phyloP scores from a whole-genome alignment of 2,797 vertebrate species.

The Smutsia temminckii region DNA sequence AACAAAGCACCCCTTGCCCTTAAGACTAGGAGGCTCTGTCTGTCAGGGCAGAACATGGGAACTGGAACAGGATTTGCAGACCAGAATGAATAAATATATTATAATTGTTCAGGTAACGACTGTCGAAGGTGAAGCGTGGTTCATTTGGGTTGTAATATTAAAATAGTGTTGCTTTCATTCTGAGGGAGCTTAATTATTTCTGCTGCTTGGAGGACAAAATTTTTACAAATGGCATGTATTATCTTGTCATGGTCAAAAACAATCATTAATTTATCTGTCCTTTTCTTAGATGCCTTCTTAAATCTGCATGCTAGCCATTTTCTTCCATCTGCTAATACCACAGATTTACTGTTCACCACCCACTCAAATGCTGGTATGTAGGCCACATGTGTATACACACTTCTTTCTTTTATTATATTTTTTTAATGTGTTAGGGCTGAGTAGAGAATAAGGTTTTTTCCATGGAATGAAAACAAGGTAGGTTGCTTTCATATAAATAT shows the following conservation, averaged over 20 bases:
- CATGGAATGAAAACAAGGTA: background rate
- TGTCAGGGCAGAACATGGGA: background rate
- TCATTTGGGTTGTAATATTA: background rate
- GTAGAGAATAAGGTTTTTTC: constrained; percentile 2
- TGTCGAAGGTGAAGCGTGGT: background rate
- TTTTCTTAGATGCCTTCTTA: background rate
- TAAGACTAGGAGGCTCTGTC: background rate
- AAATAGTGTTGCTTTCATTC: background rate
- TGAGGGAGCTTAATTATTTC: background rate
- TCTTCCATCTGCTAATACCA: background rate
- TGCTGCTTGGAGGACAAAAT: background rate
- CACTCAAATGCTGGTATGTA: background rate
- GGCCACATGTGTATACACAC: background rate
- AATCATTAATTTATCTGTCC: background rate
- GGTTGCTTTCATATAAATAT: constrained; percentile 49
- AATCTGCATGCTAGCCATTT: background rate
- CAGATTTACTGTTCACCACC: background rate
- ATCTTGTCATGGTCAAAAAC: background rate
- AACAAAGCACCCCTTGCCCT: background rate
- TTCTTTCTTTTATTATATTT: background rate
- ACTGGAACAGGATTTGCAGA: background rate
- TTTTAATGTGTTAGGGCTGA: constrained; percentile 6
- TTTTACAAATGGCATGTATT: background rate
- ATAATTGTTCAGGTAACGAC: background rate
- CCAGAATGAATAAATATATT: background rate